Percentiles rank a stretch among this genome's conserved stretches.
phyloP scores from a whole-genome alignment of 1,140 invertebrate genomes.

The Macrotrachela quadricornifera region DNA sequence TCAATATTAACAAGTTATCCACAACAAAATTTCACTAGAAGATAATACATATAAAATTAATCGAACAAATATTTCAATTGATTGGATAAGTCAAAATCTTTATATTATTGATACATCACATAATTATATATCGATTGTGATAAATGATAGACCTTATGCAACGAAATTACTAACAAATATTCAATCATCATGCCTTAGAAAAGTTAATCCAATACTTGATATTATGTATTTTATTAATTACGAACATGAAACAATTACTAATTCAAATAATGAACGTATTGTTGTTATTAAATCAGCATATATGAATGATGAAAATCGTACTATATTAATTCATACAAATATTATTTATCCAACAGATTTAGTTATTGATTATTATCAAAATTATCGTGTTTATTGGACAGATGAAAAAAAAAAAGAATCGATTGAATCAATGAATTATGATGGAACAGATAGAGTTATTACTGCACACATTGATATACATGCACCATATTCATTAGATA shows the following conservation, averaged over 20 bases:
- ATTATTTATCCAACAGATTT: constrained; percentile 64
- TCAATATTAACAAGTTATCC: not conserved
- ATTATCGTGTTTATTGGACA: constrained; percentile 74
- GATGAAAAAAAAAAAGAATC: constrained; percentile 79
- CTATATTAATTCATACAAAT: constrained; percentile 50
- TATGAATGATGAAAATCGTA: constrained; percentile 77
- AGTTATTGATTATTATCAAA: constrained; percentile 58
- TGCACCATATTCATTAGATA: constrained; percentile 64
- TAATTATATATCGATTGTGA: not conserved
- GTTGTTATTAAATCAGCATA: constrained; percentile 58
- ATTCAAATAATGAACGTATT: constrained; percentile 3
- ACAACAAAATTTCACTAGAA: not conserved
- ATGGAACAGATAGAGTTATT: constrained; percentile 53
- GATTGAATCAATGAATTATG: constrained; percentile 62
- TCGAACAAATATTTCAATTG: constrained; percentile 69
- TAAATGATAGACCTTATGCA: not conserved
- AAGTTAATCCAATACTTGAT: not conserved
- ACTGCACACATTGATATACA: constrained; percentile 46
- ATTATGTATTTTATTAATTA: not conserved
- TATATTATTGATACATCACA: constrained; percentile 73
- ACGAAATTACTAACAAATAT: constrained; percentile 4
- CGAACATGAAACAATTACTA: constrained; percentile 1
- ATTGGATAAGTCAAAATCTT: constrained; percentile 88
- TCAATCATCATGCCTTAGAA: not conserved
- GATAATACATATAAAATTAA: constrained; percentile 2